phyloP scores from a whole-genome alignment of 2,113 vertebrate species.

The Myrmophylax atrothorax region DNA sequence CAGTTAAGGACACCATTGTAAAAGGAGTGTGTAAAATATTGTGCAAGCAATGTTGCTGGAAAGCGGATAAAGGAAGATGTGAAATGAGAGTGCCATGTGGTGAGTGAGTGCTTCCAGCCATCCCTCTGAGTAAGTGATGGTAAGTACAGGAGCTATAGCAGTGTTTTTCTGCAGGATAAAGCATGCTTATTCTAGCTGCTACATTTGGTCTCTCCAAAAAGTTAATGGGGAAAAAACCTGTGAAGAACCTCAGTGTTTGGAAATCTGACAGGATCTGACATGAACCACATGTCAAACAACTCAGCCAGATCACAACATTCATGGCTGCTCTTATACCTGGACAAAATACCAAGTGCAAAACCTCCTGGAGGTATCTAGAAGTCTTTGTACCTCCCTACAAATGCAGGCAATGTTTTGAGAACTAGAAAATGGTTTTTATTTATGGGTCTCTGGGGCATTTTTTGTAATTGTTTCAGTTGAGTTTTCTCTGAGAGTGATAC shows the following conservation, averaged over 20 bases:
- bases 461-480: background rate
- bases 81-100: background rate
- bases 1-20: background rate
- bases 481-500: background rate
- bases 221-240: background rate
- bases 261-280: background rate
- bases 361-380: background rate
- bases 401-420: background rate
- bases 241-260: background rate
- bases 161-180: background rate
- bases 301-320: background rate
- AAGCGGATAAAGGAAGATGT: background rate
- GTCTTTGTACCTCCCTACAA: background rate
- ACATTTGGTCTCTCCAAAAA: background rate
- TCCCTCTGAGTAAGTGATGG: background rate
- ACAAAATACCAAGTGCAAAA: background rate
- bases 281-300: fast-evolving
- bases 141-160: background rate
- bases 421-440: background rate
- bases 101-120: background rate
- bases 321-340: background rate
- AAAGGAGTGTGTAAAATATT: background rate
- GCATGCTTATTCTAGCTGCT: background rate
- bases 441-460: fast-evolving
- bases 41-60: background rate